A percentile compares a stretch with the other conserved stretches of the same genome.
These are phyloP conservation scores for Sarcophaga carnaria DNA, from an alignment of 2,888 invertebrate species.

Conservation along the genomic window DNA sequence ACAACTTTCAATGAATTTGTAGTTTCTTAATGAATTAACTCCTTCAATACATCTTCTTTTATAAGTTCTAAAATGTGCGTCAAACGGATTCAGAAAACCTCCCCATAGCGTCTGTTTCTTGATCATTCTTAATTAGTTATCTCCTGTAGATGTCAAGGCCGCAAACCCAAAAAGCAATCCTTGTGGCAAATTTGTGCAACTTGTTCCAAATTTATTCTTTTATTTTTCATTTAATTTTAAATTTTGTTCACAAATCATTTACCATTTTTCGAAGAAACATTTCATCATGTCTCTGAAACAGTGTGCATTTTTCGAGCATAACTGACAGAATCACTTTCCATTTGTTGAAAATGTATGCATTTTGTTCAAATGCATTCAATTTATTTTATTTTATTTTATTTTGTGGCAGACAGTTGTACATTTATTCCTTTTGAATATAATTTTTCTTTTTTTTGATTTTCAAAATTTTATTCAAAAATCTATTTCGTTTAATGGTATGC, in stretches of 20 bases:
- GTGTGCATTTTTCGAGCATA: neutral
- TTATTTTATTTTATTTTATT: no score
- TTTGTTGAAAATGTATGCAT: neutral
- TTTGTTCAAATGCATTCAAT: neutral
- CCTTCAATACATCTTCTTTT: no score
- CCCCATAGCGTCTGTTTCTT: no score
- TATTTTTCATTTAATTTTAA: neutral
- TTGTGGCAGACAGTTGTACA: neutral
- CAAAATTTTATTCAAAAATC: constrained; percentile 7
- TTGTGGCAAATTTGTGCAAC: no score
- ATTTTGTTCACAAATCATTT: neutral
- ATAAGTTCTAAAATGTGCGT: no score
- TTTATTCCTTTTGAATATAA: neutral
- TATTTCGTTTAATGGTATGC: neutral
- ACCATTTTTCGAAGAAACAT: neutral
- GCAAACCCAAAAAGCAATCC: no score
- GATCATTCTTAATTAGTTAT: no score
- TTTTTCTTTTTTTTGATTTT: neutral
- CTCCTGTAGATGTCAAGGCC: no score
- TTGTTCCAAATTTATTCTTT: no score
- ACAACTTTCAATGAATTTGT: no score
- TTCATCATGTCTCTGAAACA: neutral
- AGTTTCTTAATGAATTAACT: no score
- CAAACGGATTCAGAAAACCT: no score
- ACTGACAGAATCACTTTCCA: neutral